phyloP scores from a whole-genome alignment of 2,113 vertebrate genomes.

The Rhegmatorhina hoffmannsi region DNA sequence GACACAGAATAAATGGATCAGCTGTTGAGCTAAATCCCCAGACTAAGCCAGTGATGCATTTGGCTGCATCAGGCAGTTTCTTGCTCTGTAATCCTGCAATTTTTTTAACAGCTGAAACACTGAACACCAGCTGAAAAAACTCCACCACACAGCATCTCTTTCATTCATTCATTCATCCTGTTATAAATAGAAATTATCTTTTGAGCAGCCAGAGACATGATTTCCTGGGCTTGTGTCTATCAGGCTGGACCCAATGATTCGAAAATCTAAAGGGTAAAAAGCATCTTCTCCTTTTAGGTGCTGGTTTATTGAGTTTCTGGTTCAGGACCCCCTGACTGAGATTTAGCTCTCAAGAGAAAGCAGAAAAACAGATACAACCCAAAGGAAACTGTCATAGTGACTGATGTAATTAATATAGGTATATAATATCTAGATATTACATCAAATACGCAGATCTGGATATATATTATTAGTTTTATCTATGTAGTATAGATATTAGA shows the following conservation, averaged over 20 bases:
- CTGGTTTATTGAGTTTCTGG: neutral
- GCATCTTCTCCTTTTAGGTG: neutral
- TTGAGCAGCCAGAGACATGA: neutral
- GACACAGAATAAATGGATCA: neutral
- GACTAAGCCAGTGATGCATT: neutral
- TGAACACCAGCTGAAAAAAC: neutral
- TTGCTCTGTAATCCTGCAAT: neutral
- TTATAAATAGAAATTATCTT: neutral
- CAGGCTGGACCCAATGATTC: neutral
- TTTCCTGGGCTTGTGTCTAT: neutral
- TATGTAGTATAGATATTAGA: neutral
- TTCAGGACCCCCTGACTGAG: neutral
- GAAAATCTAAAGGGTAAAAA: neutral
- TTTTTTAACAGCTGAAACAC: neutral
- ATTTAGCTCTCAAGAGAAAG: neutral
- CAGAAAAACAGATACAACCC: neutral
- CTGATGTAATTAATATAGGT: neutral
- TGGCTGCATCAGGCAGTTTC: neutral
- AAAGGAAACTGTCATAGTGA: neutral
- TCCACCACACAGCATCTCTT: neutral
- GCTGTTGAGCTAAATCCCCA: neutral
- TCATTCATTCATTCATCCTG: slow-evolving; percentile 4
- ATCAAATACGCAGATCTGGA: neutral
- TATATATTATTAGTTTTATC: neutral
- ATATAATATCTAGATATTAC: neutral